Base-by-base conservation (phyloP, 1,140 invertebrate genomes). In the Drosophila nigromelanica region DNA sequence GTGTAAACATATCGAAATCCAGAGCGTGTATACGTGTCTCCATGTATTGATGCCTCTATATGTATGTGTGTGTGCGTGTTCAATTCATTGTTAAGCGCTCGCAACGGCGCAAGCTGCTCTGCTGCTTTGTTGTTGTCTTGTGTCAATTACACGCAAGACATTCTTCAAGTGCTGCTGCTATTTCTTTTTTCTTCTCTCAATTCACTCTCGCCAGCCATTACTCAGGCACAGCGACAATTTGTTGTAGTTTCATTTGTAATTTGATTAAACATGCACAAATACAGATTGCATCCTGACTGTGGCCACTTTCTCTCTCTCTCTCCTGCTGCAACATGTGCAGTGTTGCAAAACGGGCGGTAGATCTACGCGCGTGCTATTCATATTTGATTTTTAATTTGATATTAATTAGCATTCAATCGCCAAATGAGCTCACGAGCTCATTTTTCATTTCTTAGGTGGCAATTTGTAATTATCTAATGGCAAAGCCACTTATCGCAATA, bases 71-170 rank as follows among this genome's bases (percentile, higher is more conserved):
- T 66, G 58, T 62, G 47, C 21, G 45, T 60, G 48, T 58, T 73
- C 37, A 59, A 78, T 78, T 78, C 72, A 78, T 78, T 74, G 72
- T 70, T 70, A 56, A 70, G 72, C 59, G 50, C 50, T 55, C 33
- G 71, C 50, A 12, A 35, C 58, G 64, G 64, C 51, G 68, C 37
- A 69, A 70, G 51, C 45, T 30, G 27, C 39, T 48, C 21, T 60
- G 39, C 12, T 37, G 58, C 50, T 51, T 40, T 73, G 56, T 62
- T 56, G 39, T 66, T 73, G 42, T 60, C 54, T 48, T 61, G 56
- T 73, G 39, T 58, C 37, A 73, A 73, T 55, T 56, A 69, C 45
- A 74, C 72, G 37, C 67, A 69, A 35, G 55, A 71, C 55, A 71
- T 63, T 70, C 62, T 71, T 58, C 10, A 47, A 56, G 72, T 77